A percentile compares a stretch with the other conserved stretches of the same genome.
phyloP scores from a whole-genome alignment of 2,888 invertebrate species.

The Lypha dubia region DNA sequence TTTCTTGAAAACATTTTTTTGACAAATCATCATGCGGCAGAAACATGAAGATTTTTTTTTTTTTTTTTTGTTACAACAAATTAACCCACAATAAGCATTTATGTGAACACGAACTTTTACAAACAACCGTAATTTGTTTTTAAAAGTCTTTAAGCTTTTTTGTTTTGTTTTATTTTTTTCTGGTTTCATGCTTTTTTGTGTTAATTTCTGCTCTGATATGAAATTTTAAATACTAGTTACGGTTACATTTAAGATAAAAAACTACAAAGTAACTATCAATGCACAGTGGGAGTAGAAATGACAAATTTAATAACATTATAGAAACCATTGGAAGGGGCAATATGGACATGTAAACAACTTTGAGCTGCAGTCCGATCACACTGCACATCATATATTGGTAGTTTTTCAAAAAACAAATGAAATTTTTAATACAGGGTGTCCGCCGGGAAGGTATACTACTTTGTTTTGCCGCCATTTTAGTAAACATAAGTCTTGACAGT shows the following conservation, averaged over 20 bases:
- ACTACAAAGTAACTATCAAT: conserved; percentile 11
- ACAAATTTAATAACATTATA: not conserved
- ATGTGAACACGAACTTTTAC: conserved; percentile 63
- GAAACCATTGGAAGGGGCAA: too few species aligned
- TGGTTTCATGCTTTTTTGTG: not conserved
- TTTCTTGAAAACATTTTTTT: conserved; percentile 46
- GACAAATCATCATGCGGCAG: conserved; percentile 65
- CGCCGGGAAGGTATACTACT: too few species aligned
- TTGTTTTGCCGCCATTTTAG: too few species aligned
- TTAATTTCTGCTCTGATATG: conserved; percentile 49
- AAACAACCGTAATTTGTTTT: conserved; percentile 68
- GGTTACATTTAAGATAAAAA: conserved; percentile 12
- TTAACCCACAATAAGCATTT: conserved; percentile 68
- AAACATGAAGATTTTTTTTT: conserved; percentile 65
- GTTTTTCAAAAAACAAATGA: too few species aligned
- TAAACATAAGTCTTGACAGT: too few species aligned
- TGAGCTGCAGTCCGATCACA: too few species aligned
- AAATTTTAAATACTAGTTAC: conserved; percentile 46
- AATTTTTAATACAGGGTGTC: too few species aligned
- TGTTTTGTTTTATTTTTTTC: not conserved
- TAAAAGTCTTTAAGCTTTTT: conserved; percentile 13
- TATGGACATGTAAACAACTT: too few species aligned
- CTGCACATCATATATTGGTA: too few species aligned
- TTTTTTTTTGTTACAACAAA: conserved; percentile 54
- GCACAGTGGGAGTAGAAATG: conserved; percentile 25